phyloP scores from a whole-genome alignment of 2,113 vertebrate species.

The Lophius piscatorius region DNA sequence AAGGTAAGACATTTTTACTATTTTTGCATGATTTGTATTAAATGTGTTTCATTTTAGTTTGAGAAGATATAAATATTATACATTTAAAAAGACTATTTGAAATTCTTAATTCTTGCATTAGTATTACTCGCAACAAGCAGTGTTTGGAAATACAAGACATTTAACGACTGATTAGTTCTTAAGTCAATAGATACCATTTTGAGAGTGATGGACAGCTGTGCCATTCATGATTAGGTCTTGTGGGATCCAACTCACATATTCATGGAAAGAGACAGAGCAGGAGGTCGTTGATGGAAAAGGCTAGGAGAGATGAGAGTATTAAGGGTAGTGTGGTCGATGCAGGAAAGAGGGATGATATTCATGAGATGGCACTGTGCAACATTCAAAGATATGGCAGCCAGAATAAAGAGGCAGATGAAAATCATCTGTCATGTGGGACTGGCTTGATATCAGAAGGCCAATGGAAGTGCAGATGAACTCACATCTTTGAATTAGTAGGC shows the following conservation, averaged over 20 bases:
- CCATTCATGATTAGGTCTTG: slow-evolving; percentile 9
- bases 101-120: too few species aligned
- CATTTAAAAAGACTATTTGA: too few species aligned
- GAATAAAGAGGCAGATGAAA: not conserved
- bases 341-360: not conserved
- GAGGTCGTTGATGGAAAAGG: slow-evolving; percentile 8
- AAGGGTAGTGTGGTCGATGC: not conserved
- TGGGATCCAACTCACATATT: slow-evolving; percentile 23
- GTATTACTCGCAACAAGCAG: not conserved
- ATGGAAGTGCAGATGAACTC: slow-evolving; percentile 2
- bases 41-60: too few species aligned
- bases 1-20: slow-evolving; percentile 74
- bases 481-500: slow-evolving; percentile 15
- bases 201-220: slow-evolving; percentile 19
- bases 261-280: not conserved
- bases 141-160: slow-evolving; percentile 18
- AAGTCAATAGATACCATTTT: slow-evolving; percentile 49
- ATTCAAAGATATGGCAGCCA: not conserved
- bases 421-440: not conserved
- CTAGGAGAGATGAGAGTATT: not conserved
- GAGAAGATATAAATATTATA: too few species aligned
- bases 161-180: too few species aligned
- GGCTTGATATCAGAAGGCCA: slow-evolving; percentile 16
- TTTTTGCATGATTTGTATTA: too few species aligned
- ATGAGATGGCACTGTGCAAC: not conserved